Conservation (phyloP, 2,113 vertebrate species). For the Oxygymnocypris stewartii region DNA sequence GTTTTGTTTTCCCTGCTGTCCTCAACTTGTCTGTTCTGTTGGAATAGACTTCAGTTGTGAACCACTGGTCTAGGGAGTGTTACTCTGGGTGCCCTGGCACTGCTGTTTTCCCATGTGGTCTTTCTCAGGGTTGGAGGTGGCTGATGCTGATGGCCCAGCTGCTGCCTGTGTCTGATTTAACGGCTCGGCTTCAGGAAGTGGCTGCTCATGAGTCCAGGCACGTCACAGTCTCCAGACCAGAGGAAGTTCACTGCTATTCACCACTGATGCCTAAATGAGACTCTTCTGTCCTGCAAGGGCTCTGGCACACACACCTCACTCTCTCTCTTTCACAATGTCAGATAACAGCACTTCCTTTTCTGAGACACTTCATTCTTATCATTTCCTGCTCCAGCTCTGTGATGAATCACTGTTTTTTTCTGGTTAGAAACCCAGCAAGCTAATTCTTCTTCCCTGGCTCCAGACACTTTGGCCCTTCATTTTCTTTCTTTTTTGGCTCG, state of each 20-base stretch:
- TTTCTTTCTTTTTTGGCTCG: constrained; percentile 27
- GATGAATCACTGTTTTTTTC: constrained; percentile 54
- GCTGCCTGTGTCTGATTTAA: constrained; percentile 72
- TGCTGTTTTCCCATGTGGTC: background rate
- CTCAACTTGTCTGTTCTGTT: background rate
- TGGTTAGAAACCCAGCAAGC: constrained; percentile 43
- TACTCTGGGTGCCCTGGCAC: background rate
- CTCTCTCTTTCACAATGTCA: constrained; percentile 35
- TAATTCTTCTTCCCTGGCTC: constrained; percentile 26
- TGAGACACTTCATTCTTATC: constrained; percentile 46
- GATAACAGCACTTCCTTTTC: constrained; percentile 43
- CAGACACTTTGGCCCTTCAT: constrained; percentile 36
- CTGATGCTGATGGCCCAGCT: constrained; percentile 58
- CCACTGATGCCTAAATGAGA: constrained; percentile 74
- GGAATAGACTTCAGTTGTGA: background rate
- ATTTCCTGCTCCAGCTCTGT: constrained; percentile 27
- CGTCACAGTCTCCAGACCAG: constrained; percentile 72
- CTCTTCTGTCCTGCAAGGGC: constrained; percentile 71
- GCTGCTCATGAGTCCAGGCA: constrained; percentile 73
- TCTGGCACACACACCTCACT: constrained; percentile 62
- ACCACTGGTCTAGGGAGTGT: background rate
- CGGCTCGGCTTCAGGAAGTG: constrained; percentile 70
- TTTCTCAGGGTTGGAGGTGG: constrained; percentile 23
- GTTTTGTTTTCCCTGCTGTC: background rate
- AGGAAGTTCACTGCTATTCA: constrained; percentile 77